Evolutionary conservation across 2,888 invertebrate species (phyloP).

Genomic region (Athripsodes cinereus): DNA sequence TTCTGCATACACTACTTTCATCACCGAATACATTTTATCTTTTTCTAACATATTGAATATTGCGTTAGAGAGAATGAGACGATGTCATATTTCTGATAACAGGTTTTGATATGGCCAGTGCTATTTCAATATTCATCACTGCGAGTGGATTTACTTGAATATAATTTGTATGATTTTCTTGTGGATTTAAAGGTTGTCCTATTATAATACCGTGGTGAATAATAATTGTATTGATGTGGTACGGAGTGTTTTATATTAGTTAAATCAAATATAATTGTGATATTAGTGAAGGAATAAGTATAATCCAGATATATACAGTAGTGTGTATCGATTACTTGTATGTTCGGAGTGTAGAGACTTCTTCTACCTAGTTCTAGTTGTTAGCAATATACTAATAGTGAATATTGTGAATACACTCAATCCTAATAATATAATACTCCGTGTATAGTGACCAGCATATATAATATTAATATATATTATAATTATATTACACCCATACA

Average conservation of each 20-base stretch:
- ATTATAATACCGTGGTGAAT: constrained; percentile 17
- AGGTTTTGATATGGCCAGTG: constrained; percentile 25
- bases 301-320: constrained; percentile 18
- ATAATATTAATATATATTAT: background rate
- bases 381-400: background rate
- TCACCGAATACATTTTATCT: background rate
- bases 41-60: background rate
- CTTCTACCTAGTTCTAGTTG: constrained; percentile 1
- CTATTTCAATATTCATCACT: constrained; percentile 23
- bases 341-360: background rate
- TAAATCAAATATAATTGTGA: constrained; percentile 13
- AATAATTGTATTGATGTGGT: constrained; percentile 13
- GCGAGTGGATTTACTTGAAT: constrained; percentile 21
- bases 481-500: constrained; percentile 6
- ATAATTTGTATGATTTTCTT: constrained; percentile 24
- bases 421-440: no score
- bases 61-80: constrained; percentile 15
- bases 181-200: constrained; percentile 19
- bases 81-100: constrained; percentile 20
- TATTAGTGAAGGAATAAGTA: constrained; percentile 20
- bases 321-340: constrained; percentile 21
- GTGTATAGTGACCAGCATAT: background rate
- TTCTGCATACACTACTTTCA: background rate
- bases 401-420: no score
- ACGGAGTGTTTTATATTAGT: constrained; percentile 14